Base-by-base conservation (phyloP, 1,140 invertebrate genomes). In the Neotoxoptera formosana region DNA sequence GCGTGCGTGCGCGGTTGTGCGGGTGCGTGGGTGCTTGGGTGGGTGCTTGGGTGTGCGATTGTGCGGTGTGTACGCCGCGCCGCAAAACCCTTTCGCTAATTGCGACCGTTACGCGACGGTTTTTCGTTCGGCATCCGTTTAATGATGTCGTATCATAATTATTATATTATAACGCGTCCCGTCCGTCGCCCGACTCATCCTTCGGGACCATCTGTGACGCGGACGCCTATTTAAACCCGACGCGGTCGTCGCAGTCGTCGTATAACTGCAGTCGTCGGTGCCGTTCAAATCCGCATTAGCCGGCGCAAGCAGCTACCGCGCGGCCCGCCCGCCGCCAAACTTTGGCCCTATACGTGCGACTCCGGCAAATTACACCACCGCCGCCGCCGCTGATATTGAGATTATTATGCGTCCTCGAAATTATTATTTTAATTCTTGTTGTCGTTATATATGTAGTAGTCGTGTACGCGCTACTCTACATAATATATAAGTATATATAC, bases 81-180 rank as follows among this genome's bases (percentile, higher is more conserved):
- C 87, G 9, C 47, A 53, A 53, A 83, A 83, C 90, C 90, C 90
- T 91, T 81, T 91, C 34, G 91, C 91, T 92, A 92, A 92, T 92
- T 92, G 91, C 76, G 67, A 30, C 91, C 67, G 91, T 92, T 92
- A 81, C 45, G 30, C 60, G 76, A 92, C 47, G 34, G 88, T 67
- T 67, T 67, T 67, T 67, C 91, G 21, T 83, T 17, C 41, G 76
- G 41, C 67, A 51, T 89, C 87, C 87, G 87, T 86, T 86, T 86
- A 86, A 86, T 86, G 84, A 86, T 86, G 84, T 86, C 84, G 25
- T 86, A 47, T 86, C 60, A 76, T 76, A 76, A 76, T 76, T 76
- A 76, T 76, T 76, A n/a, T 76, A 45, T 25, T 76, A 45, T 25
- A 45, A 47, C 84, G 30, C 84, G 89, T 47, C 36, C 34, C 53